A percentile compares a stretch with the other conserved stretches of the same genome.
Evolutionary conservation across 1,140 invertebrate species (phyloP).

Genomic region (Protaetia brevitarsis): DNA sequence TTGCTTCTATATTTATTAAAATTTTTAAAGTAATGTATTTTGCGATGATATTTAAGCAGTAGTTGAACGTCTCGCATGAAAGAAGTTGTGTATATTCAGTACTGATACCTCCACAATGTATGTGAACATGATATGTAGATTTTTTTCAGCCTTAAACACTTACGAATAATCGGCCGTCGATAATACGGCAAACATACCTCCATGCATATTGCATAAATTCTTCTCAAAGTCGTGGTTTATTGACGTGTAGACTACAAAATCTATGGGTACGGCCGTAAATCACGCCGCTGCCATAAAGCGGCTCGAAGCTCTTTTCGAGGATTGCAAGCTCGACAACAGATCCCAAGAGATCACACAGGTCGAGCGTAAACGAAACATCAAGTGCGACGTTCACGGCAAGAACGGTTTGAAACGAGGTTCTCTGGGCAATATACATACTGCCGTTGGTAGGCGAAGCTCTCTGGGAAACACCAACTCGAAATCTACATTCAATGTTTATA

Average conservation of each 20-base stretch:
- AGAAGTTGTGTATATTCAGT: neutral
- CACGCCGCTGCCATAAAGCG: constrained; percentile 65
- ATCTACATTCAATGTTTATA: constrained; percentile 22
- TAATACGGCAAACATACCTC: no score
- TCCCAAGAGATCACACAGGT: constrained; percentile 53
- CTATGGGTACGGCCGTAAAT: constrained; percentile 55
- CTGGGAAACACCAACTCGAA: constrained; percentile 32
- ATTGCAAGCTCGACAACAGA: constrained; percentile 58
- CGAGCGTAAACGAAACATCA: constrained; percentile 54
- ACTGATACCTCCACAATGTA: no score
- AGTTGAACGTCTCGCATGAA: neutral
- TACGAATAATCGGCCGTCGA: no score
- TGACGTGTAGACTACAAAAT: neutral
- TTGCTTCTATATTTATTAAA: no score
- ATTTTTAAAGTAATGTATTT: no score
- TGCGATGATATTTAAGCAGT: no score
- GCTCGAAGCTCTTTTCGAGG: constrained; percentile 67
- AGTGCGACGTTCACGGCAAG: constrained; percentile 69
- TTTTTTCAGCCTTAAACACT: no score
- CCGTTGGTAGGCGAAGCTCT: constrained; percentile 37
- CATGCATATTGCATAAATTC: neutral
- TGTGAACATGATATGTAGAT: no score
- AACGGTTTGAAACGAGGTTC: constrained; percentile 58
- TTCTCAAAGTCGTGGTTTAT: neutral
- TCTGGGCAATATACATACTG: constrained; percentile 48